These are phyloP conservation scores for Napeogenes sylphis DNA, from an alignment of 2,888 invertebrate genomes.

Conservation along the genomic window DNA sequence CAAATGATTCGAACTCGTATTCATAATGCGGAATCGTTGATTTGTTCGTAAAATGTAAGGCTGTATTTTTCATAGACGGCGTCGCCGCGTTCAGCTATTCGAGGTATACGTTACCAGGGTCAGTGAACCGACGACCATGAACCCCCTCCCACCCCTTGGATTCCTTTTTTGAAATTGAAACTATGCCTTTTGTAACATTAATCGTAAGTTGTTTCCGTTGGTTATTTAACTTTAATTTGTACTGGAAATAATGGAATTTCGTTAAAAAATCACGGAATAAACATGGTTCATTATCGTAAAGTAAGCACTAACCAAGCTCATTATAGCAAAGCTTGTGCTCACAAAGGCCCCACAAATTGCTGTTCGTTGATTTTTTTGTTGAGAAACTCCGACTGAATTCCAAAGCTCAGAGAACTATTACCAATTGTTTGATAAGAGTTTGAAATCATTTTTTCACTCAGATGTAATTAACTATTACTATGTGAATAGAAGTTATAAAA, in stretches of 20 bases:
- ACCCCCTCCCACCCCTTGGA: constrained; percentile 42
- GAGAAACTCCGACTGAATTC: neutral
- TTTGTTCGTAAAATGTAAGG: constrained; percentile 1
- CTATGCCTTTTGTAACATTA: no score
- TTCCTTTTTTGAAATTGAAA: neutral
- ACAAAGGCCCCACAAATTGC: constrained; percentile 2
- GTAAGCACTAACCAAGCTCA: constrained; percentile 31
- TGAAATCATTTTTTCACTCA: constrained; percentile 3
- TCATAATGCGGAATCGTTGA: neutral
- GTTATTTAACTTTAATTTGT: no score
- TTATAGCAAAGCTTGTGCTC: constrained; percentile 1
- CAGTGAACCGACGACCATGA: constrained; percentile 71
- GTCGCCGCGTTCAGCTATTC: constrained; percentile 39
- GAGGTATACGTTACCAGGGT: constrained; percentile 47
- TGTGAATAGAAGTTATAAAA: no score
- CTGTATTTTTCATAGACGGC: constrained; percentile 22
- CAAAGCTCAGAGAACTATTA: constrained; percentile 1
- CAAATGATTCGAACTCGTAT: neutral
- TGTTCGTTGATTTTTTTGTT: neutral
- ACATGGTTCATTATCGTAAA: constrained; percentile 19
- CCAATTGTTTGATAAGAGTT: constrained; percentile 1
- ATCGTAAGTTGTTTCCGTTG: no score
- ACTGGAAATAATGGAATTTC: no score
- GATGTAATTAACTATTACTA: neutral
- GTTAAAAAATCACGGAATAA: neutral